phyloP scores from a whole-genome alignment of 2,113 vertebrate species.

The Antidorcas marsupialis region DNA sequence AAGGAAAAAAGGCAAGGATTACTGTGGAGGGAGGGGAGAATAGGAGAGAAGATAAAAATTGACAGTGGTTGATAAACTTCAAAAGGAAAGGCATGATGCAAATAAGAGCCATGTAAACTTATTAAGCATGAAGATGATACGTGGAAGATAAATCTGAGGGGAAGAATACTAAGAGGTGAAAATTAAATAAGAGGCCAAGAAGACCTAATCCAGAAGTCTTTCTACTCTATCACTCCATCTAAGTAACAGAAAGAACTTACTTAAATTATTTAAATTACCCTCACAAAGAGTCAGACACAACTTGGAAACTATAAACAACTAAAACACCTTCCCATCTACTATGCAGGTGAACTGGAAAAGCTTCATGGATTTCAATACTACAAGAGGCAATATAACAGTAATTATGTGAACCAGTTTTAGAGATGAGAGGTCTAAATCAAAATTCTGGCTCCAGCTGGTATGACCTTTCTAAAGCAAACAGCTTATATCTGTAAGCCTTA shows the following conservation, averaged over 20 bases:
- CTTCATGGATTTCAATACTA: background rate
- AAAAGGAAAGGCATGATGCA: conserved; percentile 1
- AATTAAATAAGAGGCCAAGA: background rate
- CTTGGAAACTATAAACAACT: background rate
- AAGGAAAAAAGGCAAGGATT: background rate
- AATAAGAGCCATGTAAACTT: background rate
- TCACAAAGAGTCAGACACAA: background rate
- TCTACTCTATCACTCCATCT: background rate
- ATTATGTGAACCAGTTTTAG: background rate
- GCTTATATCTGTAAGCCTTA: background rate
- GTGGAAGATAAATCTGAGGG: background rate
- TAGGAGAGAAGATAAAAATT: background rate
- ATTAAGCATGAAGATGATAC: background rate
- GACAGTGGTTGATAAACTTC: background rate
- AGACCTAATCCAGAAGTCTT: background rate
- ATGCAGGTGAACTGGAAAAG: background rate
- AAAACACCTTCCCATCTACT: background rate
- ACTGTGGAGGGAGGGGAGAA: background rate
- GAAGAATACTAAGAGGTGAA: background rate
- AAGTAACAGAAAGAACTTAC: background rate
- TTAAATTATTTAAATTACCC: background rate
- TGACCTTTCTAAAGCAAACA: background rate
- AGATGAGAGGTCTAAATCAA: background rate
- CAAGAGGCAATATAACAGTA: background rate
- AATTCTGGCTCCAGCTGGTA: background rate